Conservation (phyloP, 92 coral and sea anemone genomes). For the Parazoanthus swiftii region DNA sequence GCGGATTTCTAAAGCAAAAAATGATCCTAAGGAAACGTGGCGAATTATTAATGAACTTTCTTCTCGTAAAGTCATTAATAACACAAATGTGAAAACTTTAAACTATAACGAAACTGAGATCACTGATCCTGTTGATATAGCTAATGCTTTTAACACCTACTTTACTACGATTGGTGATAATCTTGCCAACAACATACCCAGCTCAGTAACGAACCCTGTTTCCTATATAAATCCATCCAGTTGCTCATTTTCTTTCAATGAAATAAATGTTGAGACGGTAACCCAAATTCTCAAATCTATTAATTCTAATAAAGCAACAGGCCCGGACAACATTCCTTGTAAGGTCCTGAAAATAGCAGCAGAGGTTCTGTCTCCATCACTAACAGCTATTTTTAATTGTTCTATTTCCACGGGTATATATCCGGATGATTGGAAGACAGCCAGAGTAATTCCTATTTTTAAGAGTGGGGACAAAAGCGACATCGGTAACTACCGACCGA, state of each 20-base stretch:
- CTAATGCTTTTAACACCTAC: conserved; percentile 42
- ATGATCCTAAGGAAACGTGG: conserved; percentile 35
- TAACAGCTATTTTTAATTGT: no score
- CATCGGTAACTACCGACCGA: no score
- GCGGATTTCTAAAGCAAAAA: conserved; percentile 39
- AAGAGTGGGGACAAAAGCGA: not conserved
- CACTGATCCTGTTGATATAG: conserved; percentile 20
- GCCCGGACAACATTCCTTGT: no score
- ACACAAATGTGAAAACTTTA: not conserved
- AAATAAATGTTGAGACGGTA: no score
- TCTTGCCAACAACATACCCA: conserved; percentile 42
- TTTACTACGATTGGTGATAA: conserved; percentile 46
- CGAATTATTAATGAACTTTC: conserved; percentile 34
- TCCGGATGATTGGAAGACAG: no score
- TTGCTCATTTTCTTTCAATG: no score
- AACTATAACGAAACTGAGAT: conserved; percentile 18
- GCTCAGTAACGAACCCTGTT: conserved; percentile 23
- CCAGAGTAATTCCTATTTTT: no score
- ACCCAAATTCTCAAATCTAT: no score
- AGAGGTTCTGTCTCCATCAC: no score
- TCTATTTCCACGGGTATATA: no score
- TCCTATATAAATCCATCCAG: conserved; percentile 18
- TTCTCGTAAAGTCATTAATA: conserved; percentile 9
- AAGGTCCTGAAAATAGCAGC: no score
- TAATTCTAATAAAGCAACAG: no score